A percentile compares a stretch with the other conserved stretches of the same genome.
These are phyloP conservation scores for Drosophila meridionalis DNA, from an alignment of 2,888 invertebrate genomes.

Conservation along the genomic window DNA sequence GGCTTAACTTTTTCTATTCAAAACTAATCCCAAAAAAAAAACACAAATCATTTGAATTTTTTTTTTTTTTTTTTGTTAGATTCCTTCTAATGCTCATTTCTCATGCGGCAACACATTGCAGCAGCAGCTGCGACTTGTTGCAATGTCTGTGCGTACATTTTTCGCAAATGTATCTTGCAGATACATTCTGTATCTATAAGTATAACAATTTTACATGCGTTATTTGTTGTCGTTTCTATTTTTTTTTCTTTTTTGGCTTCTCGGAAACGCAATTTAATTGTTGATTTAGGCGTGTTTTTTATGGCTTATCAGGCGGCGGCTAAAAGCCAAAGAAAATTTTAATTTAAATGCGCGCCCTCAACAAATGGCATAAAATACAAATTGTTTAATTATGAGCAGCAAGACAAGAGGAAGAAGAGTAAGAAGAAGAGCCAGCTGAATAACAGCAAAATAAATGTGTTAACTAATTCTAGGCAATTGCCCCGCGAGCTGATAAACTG, in stretches of 20 bases:
- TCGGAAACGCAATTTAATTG: constrained; percentile 78
- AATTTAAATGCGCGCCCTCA: constrained; percentile 67
- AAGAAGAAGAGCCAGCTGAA: not conserved
- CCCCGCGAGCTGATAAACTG: constrained; percentile 59
- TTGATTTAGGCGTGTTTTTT: constrained; percentile 80
- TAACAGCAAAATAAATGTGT: constrained; percentile 58
- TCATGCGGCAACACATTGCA: constrained; percentile 43
- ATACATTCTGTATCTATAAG: constrained; percentile 21
- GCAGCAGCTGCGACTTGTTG: constrained; percentile 37
- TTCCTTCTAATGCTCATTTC: constrained; percentile 44
- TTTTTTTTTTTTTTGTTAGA: not conserved
- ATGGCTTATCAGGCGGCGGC: constrained; percentile 62
- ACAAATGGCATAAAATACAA: constrained; percentile 63
- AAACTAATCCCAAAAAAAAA: constrained; percentile 26
- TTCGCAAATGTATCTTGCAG: constrained; percentile 29
- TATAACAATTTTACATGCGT: constrained; percentile 8
- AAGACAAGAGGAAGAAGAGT: constrained; percentile 36
- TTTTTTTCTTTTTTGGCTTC: constrained; percentile 10
- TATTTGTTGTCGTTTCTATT: constrained; percentile 3
- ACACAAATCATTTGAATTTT: constrained; percentile 10
- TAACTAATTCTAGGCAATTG: constrained; percentile 77
- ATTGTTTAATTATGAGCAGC: constrained; percentile 79
- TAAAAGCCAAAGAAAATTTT: constrained; percentile 68
- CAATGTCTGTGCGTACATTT: constrained; percentile 4
- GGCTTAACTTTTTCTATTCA: constrained; percentile 33